phyloP scores from a whole-genome alignment of 2,113 vertebrate genomes.

The Forbesichthys papilliferus region DNA sequence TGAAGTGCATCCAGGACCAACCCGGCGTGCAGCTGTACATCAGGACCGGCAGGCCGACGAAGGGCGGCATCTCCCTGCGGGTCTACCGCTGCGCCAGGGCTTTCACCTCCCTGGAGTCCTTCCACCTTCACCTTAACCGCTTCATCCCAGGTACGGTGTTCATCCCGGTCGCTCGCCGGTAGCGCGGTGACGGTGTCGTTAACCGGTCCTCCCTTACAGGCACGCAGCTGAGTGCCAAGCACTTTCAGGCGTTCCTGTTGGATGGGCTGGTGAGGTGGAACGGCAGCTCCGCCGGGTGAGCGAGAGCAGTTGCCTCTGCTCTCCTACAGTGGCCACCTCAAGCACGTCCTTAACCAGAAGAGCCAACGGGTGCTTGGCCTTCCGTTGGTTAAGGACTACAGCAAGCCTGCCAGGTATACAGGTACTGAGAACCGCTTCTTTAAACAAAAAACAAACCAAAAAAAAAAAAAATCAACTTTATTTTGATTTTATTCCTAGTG shows the following conservation, averaged over 20 bases:
- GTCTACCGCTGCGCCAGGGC: background rate
- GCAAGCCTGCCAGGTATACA: background rate
- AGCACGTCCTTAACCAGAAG: background rate
- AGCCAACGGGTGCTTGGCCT: background rate
- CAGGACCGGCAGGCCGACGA: too few species aligned
- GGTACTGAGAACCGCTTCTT: background rate
- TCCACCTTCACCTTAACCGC: background rate
- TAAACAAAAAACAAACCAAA: too few species aligned
- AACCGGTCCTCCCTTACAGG: background rate
- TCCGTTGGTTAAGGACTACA: background rate
- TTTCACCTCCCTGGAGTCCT: background rate
- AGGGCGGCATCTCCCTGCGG: background rate
- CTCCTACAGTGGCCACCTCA: too few species aligned
- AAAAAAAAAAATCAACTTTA: too few species aligned
- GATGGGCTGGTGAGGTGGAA: background rate
- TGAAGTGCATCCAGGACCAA: conserved; percentile 34
- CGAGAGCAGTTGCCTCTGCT: background rate
- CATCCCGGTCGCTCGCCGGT: too few species aligned
- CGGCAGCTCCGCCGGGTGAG: background rate
- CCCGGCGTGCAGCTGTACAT: background rate
- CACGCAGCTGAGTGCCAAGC: background rate
- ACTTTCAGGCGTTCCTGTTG: background rate
- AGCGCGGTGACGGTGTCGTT: too few species aligned
- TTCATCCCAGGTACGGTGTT: background rate
- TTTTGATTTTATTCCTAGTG: too few species aligned